Evolutionary conservation across 2,888 invertebrate genomes (phyloP), one percentile per base, ranked within the genome.

Genomic region (Fragum fragum): DNA sequence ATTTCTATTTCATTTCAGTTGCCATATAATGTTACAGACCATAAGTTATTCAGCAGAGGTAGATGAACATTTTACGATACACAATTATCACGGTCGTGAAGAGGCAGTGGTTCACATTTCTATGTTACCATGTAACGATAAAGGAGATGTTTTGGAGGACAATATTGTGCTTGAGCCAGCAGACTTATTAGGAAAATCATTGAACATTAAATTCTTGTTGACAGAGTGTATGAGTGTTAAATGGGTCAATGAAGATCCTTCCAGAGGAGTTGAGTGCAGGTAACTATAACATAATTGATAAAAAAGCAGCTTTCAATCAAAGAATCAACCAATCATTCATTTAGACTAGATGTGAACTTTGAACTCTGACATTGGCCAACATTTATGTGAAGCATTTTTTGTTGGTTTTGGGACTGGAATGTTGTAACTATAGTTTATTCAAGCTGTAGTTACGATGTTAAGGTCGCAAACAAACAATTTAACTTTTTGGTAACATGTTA

Each of bases 61-160:
- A 18, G 90, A 90, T 61, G 91, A 91, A 81, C 89, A 91, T 76
- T 87, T 92, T 53, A 88, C 90, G 1, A 68, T 92, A 16, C 89
- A 89, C 61, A 90, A 91, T 79, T 90, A 91, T 74, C 91, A 89
- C 47, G 91, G 92, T 0, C 86, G 88, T 70, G 90, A 90, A 61
- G 90, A 90, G 68, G 91, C 88, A 5, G 87, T 89, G 26, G 83
- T 90, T 14, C 89, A 89, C 26, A 88, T 90, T 53, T 87, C 88
- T 76, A 72, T 91, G 47, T 68, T 86, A 11, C 91, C 91, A 0
- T 90, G 91, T 73, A 85, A 90, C 66, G 63, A 75, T 18, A 86
- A 80, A 32, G 92, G 91, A 14, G 74, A 79, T 28, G 63, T 86
- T 1, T 61, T 85, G 3, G 88, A 89, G 21, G 87, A 88, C 26